Conservation (phyloP, 2,797 vertebrate genomes). For the Ficedula albicollis region DNA sequence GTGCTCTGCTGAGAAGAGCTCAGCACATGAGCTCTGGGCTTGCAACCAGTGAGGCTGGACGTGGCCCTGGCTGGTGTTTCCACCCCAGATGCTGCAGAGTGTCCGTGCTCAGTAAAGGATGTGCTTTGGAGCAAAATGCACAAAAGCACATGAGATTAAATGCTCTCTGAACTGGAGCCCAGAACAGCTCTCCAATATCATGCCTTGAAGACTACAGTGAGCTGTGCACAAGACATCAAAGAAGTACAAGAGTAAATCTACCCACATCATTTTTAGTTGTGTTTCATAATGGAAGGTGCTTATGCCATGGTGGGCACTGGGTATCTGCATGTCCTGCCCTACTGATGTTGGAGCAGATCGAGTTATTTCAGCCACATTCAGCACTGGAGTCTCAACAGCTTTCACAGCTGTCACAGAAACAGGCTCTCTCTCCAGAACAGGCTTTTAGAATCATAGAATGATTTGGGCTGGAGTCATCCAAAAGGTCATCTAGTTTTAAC, state of each 20-base stretch:
- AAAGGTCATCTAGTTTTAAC: neutral
- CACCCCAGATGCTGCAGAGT: conserved; percentile 16
- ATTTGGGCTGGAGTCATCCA: neutral
- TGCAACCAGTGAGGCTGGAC: neutral
- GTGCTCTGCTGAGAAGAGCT: neutral
- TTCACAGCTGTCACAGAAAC: neutral
- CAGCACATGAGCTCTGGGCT: neutral
- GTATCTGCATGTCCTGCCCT: fast-evolving
- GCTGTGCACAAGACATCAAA: neutral
- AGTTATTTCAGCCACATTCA: neutral
- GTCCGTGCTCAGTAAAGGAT: neutral
- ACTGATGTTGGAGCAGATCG: neutral
- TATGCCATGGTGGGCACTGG: fast-evolving
- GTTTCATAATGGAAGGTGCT: neutral
- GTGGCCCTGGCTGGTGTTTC: neutral
- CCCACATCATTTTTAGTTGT: neutral
- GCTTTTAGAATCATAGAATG: neutral
- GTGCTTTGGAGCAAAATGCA: conserved; percentile 12
- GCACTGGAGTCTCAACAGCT: neutral
- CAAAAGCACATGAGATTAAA: neutral
- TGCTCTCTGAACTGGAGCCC: conserved; percentile 13
- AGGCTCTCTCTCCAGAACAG: neutral
- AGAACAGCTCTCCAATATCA: neutral
- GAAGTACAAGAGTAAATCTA: neutral
- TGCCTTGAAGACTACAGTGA: neutral